Evolutionary conservation across 2,797 vertebrate species (phyloP).

Genomic region (Acanthurus tractus): DNA sequence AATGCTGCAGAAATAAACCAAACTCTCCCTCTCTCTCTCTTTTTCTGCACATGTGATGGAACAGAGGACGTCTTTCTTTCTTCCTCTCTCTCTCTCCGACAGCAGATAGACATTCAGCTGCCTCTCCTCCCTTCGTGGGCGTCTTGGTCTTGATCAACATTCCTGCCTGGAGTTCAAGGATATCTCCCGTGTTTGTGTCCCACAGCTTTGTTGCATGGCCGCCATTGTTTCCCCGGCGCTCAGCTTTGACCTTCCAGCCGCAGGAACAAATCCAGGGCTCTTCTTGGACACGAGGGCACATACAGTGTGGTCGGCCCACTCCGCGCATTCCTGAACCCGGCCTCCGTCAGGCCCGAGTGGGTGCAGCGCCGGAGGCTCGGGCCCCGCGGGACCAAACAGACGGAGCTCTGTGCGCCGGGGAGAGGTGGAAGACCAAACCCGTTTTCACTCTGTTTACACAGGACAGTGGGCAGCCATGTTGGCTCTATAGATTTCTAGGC

Average conservation of each 20-base stretch:
- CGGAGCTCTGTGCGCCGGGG: conserved; percentile 63
- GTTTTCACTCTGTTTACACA: conserved; percentile 55
- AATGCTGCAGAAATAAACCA: conserved; percentile 2
- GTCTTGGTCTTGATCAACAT: conserved; percentile 79
- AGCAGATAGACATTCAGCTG: conserved; percentile 68
- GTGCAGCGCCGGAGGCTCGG: conserved; percentile 61
- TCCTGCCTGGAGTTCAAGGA: conserved; percentile 80
- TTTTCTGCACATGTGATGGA: conserved; percentile 29
- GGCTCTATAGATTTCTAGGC: conserved; percentile 14
- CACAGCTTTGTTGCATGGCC: conserved; percentile 79
- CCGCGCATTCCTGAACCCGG: conserved; percentile 78
- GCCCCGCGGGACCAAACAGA: conserved; percentile 66
- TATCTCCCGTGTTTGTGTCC: conserved; percentile 84
- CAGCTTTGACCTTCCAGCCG: conserved; percentile 59
- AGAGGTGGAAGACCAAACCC: conserved; percentile 53
- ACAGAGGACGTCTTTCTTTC: conserved; percentile 65
- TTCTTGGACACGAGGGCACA: conserved; percentile 74
- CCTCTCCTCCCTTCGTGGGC: conserved; percentile 73
- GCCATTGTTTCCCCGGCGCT: conserved; percentile 77
- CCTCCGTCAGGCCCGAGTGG: conserved; percentile 72
- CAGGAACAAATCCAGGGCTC: conserved; percentile 81
- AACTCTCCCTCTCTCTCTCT: neutral
- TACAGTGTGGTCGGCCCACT: conserved; percentile 77
- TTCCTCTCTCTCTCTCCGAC: conserved; percentile 25
- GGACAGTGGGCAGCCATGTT: conserved; percentile 64